Conservation (phyloP, 2,797 vertebrate genomes). For the Eulemur albifrons region DNA sequence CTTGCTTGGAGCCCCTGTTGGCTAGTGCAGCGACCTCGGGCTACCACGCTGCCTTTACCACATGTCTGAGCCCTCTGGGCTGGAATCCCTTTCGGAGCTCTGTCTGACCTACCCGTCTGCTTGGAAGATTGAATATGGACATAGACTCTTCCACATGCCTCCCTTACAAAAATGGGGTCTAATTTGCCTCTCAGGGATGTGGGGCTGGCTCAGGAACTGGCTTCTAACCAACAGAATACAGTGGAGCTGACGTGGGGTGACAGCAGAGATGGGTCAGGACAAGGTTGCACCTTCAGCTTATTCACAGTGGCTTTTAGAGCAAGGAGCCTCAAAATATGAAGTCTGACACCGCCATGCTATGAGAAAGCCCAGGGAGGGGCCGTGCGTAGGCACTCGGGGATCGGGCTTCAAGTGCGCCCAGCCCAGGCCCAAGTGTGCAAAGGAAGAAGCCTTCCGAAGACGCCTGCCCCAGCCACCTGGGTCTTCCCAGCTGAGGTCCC, state of each 20-base stretch:
- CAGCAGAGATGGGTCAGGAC: too few species aligned
- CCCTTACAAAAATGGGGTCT: neutral
- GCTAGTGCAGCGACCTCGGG: too few species aligned
- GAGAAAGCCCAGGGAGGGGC: neutral
- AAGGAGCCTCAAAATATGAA: neutral
- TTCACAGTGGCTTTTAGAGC: neutral
- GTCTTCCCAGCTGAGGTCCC: neutral
- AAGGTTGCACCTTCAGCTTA: neutral
- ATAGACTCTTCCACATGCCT: neutral
- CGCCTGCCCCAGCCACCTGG: too few species aligned
- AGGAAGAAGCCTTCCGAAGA: neutral
- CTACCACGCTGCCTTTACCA: neutral
- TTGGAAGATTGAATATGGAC: neutral
- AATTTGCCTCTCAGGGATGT: neutral
- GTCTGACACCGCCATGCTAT: neutral
- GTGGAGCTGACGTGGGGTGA: accelerated
- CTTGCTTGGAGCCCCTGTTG: neutral
- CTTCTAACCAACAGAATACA: neutral
- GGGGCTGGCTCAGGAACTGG: neutral
- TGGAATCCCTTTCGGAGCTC: neutral
- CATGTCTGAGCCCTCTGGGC: neutral
- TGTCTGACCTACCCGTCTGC: neutral
- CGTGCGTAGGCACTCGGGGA: accelerated
- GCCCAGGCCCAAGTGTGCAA: neutral
- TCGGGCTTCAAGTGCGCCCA: neutral